A percentile compares a stretch with the other conserved stretches of the same genome.
phyloP scores from a whole-genome alignment of 2,797 vertebrate genomes.

The Ctenochaetus hawaiiensis region DNA sequence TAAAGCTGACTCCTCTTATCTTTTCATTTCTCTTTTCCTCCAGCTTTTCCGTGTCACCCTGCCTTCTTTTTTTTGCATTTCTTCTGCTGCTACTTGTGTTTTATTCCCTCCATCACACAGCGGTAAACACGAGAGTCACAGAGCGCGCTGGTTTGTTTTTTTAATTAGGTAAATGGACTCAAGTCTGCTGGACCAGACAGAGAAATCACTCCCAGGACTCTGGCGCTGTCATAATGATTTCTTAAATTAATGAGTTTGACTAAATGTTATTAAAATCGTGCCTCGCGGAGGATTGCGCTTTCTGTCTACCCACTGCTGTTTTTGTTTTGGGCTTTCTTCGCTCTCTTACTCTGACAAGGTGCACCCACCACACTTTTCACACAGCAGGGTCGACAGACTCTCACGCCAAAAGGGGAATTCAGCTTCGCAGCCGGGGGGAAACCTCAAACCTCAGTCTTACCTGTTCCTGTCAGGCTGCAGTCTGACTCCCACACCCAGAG shows the following conservation, averaged over 20 bases:
- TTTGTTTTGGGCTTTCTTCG: conserved; percentile 30
- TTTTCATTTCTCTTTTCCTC: conserved; percentile 30
- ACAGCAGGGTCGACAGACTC: conserved; percentile 25
- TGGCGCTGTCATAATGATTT: conserved; percentile 67
- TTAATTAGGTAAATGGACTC: conserved; percentile 82
- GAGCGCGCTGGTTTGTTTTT: conserved; percentile 63
- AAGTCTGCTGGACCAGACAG: conserved; percentile 70
- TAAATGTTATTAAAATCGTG: conserved; percentile 69
- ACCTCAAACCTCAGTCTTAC: conserved; percentile 53
- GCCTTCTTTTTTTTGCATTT: conserved; percentile 50
- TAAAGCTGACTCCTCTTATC: background rate
- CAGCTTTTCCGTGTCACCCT: conserved; percentile 33
- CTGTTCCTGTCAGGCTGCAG: conserved; percentile 50
- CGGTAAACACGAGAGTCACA: conserved; percentile 69
- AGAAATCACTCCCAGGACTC: conserved; percentile 74
- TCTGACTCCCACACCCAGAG: conserved; percentile 54
- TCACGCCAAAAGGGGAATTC: conserved; percentile 20
- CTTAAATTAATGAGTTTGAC: conserved; percentile 69
- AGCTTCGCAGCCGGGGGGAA: background rate
- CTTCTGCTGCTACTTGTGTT: conserved; percentile 50
- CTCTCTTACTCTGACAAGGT: conserved; percentile 40
- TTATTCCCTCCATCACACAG: conserved; percentile 64
- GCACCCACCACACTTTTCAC: conserved; percentile 43
- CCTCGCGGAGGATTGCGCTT: conserved; percentile 28
- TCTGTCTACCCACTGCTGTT: conserved; percentile 34